phyloP scores from a whole-genome alignment of 2,113 vertebrate genomes.

The Hiodon alosoides region DNA sequence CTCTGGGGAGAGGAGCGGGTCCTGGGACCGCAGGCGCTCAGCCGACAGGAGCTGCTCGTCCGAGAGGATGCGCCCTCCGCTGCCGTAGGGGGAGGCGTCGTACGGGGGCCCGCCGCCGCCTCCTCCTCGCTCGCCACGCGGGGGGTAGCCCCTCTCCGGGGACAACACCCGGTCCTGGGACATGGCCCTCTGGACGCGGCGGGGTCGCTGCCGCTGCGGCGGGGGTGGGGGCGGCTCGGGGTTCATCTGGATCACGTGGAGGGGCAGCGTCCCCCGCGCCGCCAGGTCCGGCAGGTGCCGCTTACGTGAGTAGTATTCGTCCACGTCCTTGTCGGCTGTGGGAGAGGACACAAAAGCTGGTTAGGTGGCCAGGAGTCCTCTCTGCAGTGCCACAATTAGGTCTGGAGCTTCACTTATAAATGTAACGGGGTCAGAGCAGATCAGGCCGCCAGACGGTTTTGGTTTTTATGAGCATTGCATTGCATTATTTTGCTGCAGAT shows the following conservation, averaged over 20 bases:
- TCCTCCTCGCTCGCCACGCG: conserved; percentile 23
- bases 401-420: no score
- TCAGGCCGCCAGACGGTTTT: neutral
- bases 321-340: conserved; percentile 91
- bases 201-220: conserved; percentile 75
- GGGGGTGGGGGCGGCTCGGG: conserved; percentile 63
- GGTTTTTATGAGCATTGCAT: neutral
- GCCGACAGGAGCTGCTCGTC: conserved; percentile 89
- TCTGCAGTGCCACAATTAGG: no score
- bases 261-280: conserved; percentile 84
- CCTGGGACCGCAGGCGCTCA: conserved; percentile 91
- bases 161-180: conserved; percentile 94
- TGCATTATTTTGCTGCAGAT: neutral
- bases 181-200: conserved; percentile 90
- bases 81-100: conserved; percentile 57
- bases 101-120: conserved; percentile 62
- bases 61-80: conserved; percentile 82
- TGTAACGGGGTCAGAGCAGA: no score
- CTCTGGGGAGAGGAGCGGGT: conserved; percentile 92
- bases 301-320: conserved; percentile 91
- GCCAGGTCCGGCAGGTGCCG: conserved; percentile 91
- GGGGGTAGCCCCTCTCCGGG: conserved; percentile 66
- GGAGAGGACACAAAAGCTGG: conserved; percentile 26
- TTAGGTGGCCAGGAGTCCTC: neutral
- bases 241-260: conserved; percentile 89